phyloP scores from a whole-genome alignment of 2,797 vertebrate genomes.

The Myotis myotis region DNA sequence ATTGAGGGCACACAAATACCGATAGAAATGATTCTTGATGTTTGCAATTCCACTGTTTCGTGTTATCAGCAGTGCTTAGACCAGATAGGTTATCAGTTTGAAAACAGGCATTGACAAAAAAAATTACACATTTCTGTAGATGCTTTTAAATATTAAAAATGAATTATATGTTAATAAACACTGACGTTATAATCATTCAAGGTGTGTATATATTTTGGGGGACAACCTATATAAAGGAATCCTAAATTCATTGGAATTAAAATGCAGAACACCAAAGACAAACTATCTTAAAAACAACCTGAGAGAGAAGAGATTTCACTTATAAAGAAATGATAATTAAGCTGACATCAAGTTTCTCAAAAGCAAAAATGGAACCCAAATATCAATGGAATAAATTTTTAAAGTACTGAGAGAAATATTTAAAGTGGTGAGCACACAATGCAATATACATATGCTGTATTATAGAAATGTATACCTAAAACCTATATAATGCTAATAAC shows the following conservation, averaged over 20 bases:
- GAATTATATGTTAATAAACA: no score
- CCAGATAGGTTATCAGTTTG: no score
- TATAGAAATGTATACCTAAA: background rate
- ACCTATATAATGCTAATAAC: background rate
- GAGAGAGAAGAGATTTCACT: background rate
- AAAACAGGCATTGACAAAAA: no score
- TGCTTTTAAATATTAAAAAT: no score
- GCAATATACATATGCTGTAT: background rate
- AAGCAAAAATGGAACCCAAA: background rate
- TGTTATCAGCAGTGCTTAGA: no score
- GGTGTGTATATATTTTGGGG: no score
- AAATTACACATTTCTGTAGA: no score
- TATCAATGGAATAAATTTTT: background rate
- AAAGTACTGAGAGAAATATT: conserved; percentile 5
- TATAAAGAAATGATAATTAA: conserved; percentile 2
- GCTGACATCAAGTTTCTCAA: conserved; percentile 1
- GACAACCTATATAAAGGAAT: background rate
- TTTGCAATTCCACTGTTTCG: no score
- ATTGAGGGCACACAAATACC: no score
- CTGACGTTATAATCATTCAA: no score
- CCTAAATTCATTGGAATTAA: background rate
- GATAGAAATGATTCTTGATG: no score
- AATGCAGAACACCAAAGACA: background rate
- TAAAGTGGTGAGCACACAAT: background rate
- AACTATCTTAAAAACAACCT: background rate